phyloP scores from a whole-genome alignment of 1,140 invertebrate species.

The Microvelia longipes region DNA sequence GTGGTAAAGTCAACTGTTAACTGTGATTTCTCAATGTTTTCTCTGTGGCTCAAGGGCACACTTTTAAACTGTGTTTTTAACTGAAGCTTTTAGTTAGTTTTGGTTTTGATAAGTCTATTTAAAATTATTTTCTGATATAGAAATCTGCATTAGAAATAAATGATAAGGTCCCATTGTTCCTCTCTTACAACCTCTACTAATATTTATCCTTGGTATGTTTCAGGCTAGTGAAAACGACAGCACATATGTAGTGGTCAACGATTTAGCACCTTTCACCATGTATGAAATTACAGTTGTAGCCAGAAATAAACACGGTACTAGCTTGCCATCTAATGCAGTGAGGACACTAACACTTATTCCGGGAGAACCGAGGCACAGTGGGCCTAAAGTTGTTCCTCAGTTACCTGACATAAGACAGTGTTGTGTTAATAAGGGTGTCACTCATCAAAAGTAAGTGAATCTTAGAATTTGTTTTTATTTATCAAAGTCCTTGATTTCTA shows the following conservation, averaged over 20 bases:
- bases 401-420: constrained; percentile 56
- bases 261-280: constrained; percentile 56
- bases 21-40: too few species aligned
- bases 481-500: background rate
- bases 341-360: constrained; percentile 47
- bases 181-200: too few species aligned
- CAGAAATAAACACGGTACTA: constrained; percentile 53
- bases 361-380: constrained; percentile 37
- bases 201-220: too few species aligned
- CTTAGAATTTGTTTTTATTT: background rate
- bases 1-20: too few species aligned
- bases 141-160: too few species aligned
- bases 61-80: too few species aligned
- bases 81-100: too few species aligned
- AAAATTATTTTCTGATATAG: too few species aligned
- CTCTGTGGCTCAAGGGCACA: too few species aligned
- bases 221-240: constrained; percentile 40
- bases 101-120: too few species aligned
- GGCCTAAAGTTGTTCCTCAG: constrained; percentile 33
- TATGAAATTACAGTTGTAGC: constrained; percentile 59
- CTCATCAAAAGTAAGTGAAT: constrained; percentile 38
- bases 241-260: constrained; percentile 37
- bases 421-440: constrained; percentile 52
- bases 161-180: too few species aligned
- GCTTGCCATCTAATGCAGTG: constrained; percentile 53